phyloP scores from a whole-genome alignment of 2,888 invertebrate genomes.

The Parascotia fuliginaria region DNA sequence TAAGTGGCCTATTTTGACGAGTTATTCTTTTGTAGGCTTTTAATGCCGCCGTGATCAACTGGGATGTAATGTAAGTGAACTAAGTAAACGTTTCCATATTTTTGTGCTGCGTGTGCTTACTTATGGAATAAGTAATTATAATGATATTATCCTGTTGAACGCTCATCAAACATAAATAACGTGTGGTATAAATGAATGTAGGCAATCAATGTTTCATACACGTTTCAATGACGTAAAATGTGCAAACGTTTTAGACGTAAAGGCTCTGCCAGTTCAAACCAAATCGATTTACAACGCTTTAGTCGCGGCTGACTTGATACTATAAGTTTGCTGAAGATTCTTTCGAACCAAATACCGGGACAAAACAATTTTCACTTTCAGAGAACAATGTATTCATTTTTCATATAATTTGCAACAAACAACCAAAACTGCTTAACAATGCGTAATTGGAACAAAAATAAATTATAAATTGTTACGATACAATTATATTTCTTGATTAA shows the following conservation, averaged over 20 bases:
- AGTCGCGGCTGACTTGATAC: slow-evolving; percentile 49
- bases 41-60: no score
- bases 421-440: not conserved
- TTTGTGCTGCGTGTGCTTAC: no score
- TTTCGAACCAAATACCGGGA: slow-evolving; percentile 14
- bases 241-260: slow-evolving; percentile 39
- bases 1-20: no score
- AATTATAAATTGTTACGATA: not conserved
- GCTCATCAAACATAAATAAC: slow-evolving; percentile 1
- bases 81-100: not conserved
- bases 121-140: no score
- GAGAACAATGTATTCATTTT: not conserved
- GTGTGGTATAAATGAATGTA: slow-evolving; percentile 4
- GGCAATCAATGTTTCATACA: slow-evolving; percentile 11
- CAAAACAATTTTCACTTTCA: slow-evolving; percentile 2
- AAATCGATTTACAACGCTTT: slow-evolving; percentile 61
- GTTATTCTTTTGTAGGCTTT: no score
- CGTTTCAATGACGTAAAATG: slow-evolving; percentile 25
- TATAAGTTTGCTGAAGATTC: slow-evolving; percentile 36
- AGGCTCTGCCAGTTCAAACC: slow-evolving; percentile 34
- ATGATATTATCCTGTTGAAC: not conserved
- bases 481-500: not conserved
- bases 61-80: not conserved
- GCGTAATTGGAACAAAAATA: not conserved
- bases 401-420: not conserved